A percentile compares a stretch with the other conserved stretches of the same genome.
These are phyloP conservation scores for Standfussiana lucernea DNA, from an alignment of 2,888 invertebrate species.

Conservation along the genomic window DNA sequence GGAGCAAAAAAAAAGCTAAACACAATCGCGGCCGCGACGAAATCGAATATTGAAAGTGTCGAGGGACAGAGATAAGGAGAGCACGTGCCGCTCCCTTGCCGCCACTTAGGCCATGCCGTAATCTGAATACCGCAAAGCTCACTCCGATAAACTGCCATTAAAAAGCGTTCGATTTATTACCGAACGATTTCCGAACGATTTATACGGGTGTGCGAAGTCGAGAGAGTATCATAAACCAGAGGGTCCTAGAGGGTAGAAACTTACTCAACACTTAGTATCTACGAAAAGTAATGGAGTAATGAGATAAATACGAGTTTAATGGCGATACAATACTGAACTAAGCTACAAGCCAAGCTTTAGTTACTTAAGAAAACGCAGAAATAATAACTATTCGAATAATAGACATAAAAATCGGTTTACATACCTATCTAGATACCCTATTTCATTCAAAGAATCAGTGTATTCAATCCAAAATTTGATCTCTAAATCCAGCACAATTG, in stretches of 20 bases:
- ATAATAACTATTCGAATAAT: neutral
- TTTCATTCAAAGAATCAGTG: neutral
- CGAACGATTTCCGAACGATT: slow-evolving; percentile 88
- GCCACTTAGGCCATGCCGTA: slow-evolving; percentile 88
- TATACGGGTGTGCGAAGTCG: slow-evolving; percentile 73
- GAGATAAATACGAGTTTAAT: slow-evolving; percentile 46
- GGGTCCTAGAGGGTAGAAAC: slow-evolving; percentile 62
- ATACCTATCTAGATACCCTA: neutral
- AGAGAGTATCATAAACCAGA: slow-evolving; percentile 66
- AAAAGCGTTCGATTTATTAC: slow-evolving; percentile 91
- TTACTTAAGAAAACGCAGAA: slow-evolving; percentile 5
- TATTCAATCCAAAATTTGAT: slow-evolving; percentile 6
- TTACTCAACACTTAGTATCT: slow-evolving; percentile 51
- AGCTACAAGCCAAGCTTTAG: neutral
- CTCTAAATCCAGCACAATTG: neutral
- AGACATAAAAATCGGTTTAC: neutral
- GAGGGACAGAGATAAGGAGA: slow-evolving; percentile 88
- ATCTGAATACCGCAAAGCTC: slow-evolving; percentile 90
- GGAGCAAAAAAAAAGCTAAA: slow-evolving; percentile 73
- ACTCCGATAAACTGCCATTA: slow-evolving; percentile 90
- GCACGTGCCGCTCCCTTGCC: slow-evolving; percentile 88
- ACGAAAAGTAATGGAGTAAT: slow-evolving; percentile 51
- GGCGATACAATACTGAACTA: slow-evolving; percentile 10
- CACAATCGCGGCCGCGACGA: slow-evolving; percentile 82
- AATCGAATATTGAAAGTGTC: slow-evolving; percentile 91